Evolutionary conservation across 2,888 invertebrate genomes (phyloP).

Genomic region (Bombylius discolor): DNA sequence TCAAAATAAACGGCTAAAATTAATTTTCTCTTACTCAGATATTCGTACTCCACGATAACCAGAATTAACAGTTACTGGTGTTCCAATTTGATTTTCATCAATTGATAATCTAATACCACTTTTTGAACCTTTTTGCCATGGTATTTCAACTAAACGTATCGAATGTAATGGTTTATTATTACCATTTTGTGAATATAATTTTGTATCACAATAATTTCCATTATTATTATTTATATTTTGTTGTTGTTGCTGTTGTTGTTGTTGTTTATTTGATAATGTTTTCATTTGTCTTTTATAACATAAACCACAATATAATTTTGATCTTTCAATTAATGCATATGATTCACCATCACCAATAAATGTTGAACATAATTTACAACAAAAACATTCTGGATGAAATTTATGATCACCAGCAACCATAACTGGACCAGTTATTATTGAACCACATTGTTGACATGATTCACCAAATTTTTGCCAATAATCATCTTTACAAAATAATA

Average conservation of each 20-base stretch:
- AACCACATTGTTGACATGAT: slow-evolving; percentile 74
- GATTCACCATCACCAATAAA: slow-evolving; percentile 88
- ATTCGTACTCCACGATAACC: slow-evolving; percentile 52
- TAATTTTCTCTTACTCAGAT: slow-evolving; percentile 47
- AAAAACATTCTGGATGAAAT: slow-evolving; percentile 93
- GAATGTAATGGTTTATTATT: slow-evolving; percentile 55
- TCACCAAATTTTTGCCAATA: slow-evolving; percentile 82
- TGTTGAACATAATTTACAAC: slow-evolving; percentile 64
- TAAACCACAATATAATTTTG: slow-evolving; percentile 70
- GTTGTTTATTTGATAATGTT: slow-evolving; percentile 7
- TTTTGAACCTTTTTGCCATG: slow-evolving; percentile 42
- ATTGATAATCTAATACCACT: slow-evolving; percentile 48
- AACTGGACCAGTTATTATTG: slow-evolving; percentile 59
- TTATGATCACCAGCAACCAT: slow-evolving; percentile 93
- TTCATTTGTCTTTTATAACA: slow-evolving; percentile 66
- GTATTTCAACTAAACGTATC: slow-evolving; percentile 72
- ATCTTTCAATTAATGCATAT: slow-evolving; percentile 81
- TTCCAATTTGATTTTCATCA: slow-evolving; percentile 22
- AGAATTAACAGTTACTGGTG: slow-evolving; percentile 26
- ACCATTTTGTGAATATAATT: neutral
- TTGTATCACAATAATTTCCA: neutral
- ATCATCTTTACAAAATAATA: slow-evolving; percentile 78
- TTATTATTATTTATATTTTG: neutral
- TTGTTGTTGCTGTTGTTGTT: neutral
- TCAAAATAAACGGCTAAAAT: neutral